Percentiles rank a stretch among this genome's conserved stretches.
phyloP scores from a whole-genome alignment of 1,140 invertebrate genomes.

The Probaryconus sp. region DNA sequence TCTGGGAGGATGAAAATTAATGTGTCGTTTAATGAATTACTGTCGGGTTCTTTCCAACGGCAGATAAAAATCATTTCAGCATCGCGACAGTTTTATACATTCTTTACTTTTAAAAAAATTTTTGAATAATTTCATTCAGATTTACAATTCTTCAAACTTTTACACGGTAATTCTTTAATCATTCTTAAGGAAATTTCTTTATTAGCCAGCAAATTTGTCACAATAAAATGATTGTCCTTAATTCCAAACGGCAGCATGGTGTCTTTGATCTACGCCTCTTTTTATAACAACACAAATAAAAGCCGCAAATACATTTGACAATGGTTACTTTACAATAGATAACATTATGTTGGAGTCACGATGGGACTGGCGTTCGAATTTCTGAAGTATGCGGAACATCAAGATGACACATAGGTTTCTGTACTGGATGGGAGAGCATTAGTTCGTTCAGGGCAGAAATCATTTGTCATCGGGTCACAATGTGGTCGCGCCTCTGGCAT shows the following conservation, averaged over 20 bases:
- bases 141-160: too few species aligned
- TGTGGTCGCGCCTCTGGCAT: conserved; percentile 75
- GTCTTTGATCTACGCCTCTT: conserved; percentile 11
- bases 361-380: conserved; percentile 1
- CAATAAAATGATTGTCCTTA: conserved; percentile 27
- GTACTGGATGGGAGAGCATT: conserved; percentile 39
- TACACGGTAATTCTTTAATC: too few species aligned
- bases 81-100: too few species aligned
- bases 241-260: conserved; percentile 1
- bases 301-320: conserved; percentile 12
- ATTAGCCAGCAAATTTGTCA: conserved; percentile 22
- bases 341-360: conserved; percentile 14
- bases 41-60: background rate
- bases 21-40: conserved; percentile 6
- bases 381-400: conserved; percentile 55
- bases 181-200: too few species aligned
- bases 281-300: conserved; percentile 8
- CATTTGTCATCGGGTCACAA: conserved; percentile 77
- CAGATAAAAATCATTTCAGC: too few species aligned
- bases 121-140: too few species aligned
- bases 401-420: conserved; percentile 60
- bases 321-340: conserved; percentile 35
- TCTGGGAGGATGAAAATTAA: conserved; percentile 31
- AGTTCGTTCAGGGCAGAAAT: conserved; percentile 57
- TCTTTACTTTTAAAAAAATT: too few species aligned